Conservation (phyloP, 2,113 vertebrate genomes). For the Hyperoodon ampullatus region DNA sequence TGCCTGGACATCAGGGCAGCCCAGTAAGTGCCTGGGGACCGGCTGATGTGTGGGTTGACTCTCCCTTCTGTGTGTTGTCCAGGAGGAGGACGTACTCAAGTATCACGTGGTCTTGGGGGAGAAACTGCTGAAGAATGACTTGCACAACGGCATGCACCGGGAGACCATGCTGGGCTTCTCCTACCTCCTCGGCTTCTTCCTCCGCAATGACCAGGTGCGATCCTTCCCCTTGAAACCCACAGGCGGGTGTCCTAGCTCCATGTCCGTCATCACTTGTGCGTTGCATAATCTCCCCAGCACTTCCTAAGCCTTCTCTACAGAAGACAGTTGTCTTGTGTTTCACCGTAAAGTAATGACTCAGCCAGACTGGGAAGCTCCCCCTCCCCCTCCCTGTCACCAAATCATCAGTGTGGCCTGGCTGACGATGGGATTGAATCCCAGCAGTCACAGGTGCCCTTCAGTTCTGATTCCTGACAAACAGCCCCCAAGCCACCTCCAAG, state of each 20-base stretch:
- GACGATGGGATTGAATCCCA: background rate
- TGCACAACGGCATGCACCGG: slow-evolving; percentile 91
- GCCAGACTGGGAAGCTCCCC: background rate
- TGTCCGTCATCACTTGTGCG: background rate
- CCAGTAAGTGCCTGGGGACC: rapidly evolving
- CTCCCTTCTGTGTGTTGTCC: background rate
- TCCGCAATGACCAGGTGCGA: slow-evolving; percentile 87
- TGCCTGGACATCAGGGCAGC: too few species aligned
- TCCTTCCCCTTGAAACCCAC: background rate
- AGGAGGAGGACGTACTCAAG: slow-evolving; percentile 88
- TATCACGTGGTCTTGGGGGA: slow-evolving; percentile 91
- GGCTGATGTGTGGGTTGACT: background rate
- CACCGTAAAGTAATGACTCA: background rate
- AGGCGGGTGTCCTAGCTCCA: rapidly evolving
- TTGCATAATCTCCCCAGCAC: background rate
- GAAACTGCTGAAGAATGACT: slow-evolving; percentile 88
- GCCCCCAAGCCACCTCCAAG: background rate
- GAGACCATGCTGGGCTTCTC: slow-evolving; percentile 93
- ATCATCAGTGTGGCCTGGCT: background rate
- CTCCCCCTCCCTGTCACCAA: background rate
- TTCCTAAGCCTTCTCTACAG: background rate
- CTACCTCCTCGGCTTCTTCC: slow-evolving; percentile 90
- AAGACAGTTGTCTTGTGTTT: background rate
- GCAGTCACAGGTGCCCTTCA: background rate
- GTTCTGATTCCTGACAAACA: background rate